Percentiles rank a stretch among this genome's conserved stretches.
Evolutionary conservation across 2,888 invertebrate species (phyloP).

Genomic region (Trileptium ribeirensis): DNA sequence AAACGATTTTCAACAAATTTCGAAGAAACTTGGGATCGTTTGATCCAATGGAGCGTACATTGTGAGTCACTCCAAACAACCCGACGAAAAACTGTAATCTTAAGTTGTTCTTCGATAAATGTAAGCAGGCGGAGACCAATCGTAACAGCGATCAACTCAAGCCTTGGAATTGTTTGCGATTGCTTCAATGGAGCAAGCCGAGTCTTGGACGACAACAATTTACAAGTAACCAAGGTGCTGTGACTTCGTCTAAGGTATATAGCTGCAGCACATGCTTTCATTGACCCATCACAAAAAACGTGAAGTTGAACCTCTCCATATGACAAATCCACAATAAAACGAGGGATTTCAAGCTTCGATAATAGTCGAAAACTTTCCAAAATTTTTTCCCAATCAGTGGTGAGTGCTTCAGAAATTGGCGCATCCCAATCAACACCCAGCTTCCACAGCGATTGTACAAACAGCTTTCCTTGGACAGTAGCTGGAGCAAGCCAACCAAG

Average conservation of each 20-base stretch:
- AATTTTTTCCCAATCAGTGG: not conserved
- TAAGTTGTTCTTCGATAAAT: slow-evolving; percentile 4
- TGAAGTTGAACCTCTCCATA: not conserved
- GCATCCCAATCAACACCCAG: slow-evolving; percentile 5
- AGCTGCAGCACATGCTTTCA: slow-evolving; percentile 8
- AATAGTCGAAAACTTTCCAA: no score
- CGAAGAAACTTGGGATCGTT: not conserved
- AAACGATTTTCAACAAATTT: slow-evolving; percentile 13
- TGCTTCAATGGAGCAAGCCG: not conserved
- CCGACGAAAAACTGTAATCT: not conserved
- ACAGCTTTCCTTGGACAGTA: not conserved
- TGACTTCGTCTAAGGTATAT: not conserved
- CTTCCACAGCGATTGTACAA: slow-evolving; percentile 5
- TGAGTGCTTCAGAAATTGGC: not conserved
- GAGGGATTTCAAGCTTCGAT: not conserved
- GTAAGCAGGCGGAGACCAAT: not conserved
- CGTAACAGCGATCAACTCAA: not conserved
- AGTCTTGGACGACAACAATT: not conserved
- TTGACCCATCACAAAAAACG: slow-evolving; percentile 5
- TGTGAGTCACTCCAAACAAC: slow-evolving; percentile 8
- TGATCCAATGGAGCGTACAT: slow-evolving; percentile 11
- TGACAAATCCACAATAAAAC: not conserved
- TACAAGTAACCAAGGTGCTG: not conserved
- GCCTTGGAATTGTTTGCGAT: not conserved
- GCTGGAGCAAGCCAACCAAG: slow-evolving; percentile 11